Percentiles rank a stretch among this genome's conserved stretches.
Conservation (phyloP, 2,888 invertebrate genomes). For the Muscina levida region DNA sequence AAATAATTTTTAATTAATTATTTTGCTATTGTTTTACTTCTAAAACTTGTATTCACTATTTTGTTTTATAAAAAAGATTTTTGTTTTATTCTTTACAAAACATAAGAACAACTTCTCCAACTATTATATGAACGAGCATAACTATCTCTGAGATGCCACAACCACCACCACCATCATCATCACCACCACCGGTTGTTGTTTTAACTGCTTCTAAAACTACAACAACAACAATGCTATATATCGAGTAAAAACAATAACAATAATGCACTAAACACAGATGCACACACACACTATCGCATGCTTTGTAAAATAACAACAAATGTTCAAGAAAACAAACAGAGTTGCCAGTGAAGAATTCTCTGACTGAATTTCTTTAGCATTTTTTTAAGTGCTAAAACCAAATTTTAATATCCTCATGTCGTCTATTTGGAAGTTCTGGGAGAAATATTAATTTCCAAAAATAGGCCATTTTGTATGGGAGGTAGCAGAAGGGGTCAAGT, state of each 20-base stretch:
- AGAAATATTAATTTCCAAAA: too few relatives aligned
- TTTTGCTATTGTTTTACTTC: too few relatives aligned
- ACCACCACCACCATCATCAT: neutral
- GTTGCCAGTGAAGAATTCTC: too few relatives aligned
- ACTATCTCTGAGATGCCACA: neutral
- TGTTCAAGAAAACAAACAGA: too few relatives aligned
- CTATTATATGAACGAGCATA: neutral
- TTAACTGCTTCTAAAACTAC: conserved; percentile 14
- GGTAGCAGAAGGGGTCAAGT: too few relatives aligned
- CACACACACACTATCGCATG: neutral
- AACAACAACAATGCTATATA: neutral
- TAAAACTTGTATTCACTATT: too few relatives aligned
- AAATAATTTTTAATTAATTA: too few relatives aligned
- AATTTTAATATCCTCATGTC: too few relatives aligned
- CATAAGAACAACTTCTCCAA: neutral
- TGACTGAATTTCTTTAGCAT: too few relatives aligned
- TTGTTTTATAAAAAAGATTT: neutral
- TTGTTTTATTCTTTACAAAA: conserved; percentile 1
- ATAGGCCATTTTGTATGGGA: too few relatives aligned
- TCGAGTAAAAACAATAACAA: conserved; percentile 12
- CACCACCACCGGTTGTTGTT: conserved; percentile 24
- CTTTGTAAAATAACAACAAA: neutral
- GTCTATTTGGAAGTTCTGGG: too few relatives aligned
- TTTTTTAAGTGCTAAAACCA: too few relatives aligned
- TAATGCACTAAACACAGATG: conserved; percentile 14